Base-by-base conservation (phyloP, 2,888 invertebrate genomes). In the Parthenolecanium corni region DNA sequence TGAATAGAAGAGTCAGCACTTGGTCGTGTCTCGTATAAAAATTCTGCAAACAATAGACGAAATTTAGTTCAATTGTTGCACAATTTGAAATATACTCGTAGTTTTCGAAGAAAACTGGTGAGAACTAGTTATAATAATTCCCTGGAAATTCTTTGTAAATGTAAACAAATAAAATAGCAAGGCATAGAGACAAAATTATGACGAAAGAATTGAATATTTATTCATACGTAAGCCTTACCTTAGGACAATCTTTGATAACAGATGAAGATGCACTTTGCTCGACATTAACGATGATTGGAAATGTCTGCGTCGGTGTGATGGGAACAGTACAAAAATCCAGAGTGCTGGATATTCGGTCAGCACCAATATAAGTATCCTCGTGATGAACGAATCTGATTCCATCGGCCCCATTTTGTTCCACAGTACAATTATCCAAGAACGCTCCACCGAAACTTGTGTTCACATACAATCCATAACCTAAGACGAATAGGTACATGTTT, bases 341-440 rank as follows among this genome's bases (percentile, higher is more conserved):
- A 4, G 46, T 38, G 42, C 53, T 63, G 1, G 16, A 16, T 25
- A 42, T 63, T 16, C 63, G n/a, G 1, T 63, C 54, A 6, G 53
- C 53, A 24, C 46, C 49, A 14, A 49, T 20, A 14, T 46, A 16
- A 9, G 38, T 40, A 12, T 85, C 82, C 74, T 91, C 89, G 69
- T 88, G 85, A 61, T 86, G 85, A 16, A 89, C 82, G 73, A 88
- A 93, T 73, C 88, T 85, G 58, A 96, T 76, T 24, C 95, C 95
- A 73, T 95, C 94, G 1, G 85, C 93, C 4, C 86, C 89, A 73
- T 95, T 96, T 68, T 87, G 85, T 67, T 82, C 81, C 14, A 95
- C 79, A 51, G 80, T 76, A 69, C 90, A 88, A 67, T 84, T 84
- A 67, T 87, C 85, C 58, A 95, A 78, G 68, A 83, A 82, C 9